These are phyloP conservation scores for Belgica antarctica DNA, from an alignment of 2,888 invertebrate species.

Conservation along the genomic window DNA sequence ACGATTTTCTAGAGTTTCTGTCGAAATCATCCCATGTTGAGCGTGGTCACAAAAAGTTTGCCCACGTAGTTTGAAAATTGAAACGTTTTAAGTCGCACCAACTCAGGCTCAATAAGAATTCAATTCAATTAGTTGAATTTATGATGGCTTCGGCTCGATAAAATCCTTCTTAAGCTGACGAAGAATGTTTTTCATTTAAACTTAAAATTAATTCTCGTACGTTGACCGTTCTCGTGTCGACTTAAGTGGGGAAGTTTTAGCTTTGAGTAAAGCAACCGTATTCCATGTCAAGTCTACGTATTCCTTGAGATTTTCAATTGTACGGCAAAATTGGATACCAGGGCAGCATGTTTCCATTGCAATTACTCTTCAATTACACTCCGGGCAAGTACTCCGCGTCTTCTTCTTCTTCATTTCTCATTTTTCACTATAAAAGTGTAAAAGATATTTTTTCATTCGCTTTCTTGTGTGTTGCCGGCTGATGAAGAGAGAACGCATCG, in stretches of 20 bases:
- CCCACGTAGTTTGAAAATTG: too few relatives aligned
- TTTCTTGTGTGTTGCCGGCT: conserved; percentile 22
- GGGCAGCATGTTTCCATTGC: conserved; percentile 20
- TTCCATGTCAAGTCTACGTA: not conserved
- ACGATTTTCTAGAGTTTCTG: conserved; percentile 23
- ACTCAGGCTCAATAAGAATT: too few relatives aligned
- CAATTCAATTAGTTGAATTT: too few relatives aligned
- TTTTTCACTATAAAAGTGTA: conserved; percentile 34
- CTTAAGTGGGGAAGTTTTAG: not conserved
- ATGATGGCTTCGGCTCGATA: too few relatives aligned
- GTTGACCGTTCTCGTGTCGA: not conserved
- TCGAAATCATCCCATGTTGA: conserved; percentile 35
- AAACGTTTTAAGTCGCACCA: too few relatives aligned
- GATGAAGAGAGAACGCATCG: not conserved
- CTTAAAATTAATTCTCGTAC: too few relatives aligned
- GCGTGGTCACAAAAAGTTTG: conserved; percentile 27
- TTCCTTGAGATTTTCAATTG: conserved; percentile 27
- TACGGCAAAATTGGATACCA: conserved; percentile 38
- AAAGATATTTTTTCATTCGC: conserved; percentile 20
- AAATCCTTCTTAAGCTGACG: too few relatives aligned
- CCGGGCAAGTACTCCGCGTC: conserved; percentile 35
- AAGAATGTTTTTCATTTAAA: too few relatives aligned
- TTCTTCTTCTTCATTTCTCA: conserved; percentile 26
- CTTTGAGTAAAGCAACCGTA: not conserved
- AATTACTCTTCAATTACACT: conserved; percentile 41